Evolutionary conservation across 1,140 invertebrate genomes (phyloP).

Genomic region (Trachymyrmex cornetzi): DNA sequence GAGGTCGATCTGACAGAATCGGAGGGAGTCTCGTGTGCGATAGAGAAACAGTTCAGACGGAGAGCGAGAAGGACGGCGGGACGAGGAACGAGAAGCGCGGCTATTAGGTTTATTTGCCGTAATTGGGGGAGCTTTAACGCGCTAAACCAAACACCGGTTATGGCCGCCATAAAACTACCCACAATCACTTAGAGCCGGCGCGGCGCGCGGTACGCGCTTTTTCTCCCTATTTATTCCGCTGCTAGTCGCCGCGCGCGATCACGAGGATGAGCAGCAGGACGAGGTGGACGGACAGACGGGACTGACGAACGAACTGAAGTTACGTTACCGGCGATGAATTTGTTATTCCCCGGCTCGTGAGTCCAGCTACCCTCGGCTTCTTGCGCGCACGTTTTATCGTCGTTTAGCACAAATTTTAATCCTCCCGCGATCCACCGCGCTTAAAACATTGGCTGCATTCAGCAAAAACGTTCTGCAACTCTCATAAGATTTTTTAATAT

Average conservation of each 20-base stretch:
- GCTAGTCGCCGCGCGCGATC: constrained; percentile 61
- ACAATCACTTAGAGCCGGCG: constrained; percentile 83
- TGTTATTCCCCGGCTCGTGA: constrained; percentile 23
- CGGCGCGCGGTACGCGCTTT: constrained; percentile 76
- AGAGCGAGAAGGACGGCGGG: neutral
- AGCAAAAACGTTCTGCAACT: too few species aligned
- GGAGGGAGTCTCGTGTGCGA: neutral
- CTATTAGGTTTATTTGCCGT: constrained; percentile 84
- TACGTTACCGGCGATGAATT: constrained; percentile 41
- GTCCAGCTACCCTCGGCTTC: constrained; percentile 16
- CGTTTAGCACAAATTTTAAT: constrained; percentile 35
- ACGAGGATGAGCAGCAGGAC: constrained; percentile 37
- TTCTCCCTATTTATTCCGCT: constrained; percentile 76
- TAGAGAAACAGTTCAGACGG: neutral
- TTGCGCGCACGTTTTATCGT: constrained; percentile 23
- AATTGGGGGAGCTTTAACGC: constrained; percentile 83
- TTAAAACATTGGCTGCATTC: neutral
- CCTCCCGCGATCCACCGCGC: neutral
- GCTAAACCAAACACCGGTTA: constrained; percentile 85
- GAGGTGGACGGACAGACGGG: constrained; percentile 21
- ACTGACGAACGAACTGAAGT: neutral
- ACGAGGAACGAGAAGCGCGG: constrained; percentile 65
- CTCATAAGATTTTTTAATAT: too few species aligned
- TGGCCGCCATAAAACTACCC: constrained; percentile 84
- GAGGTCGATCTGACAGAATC: neutral